Percentiles rank a stretch among this genome's conserved stretches.
These are phyloP conservation scores for Procambarus virginalis DNA, from an alignment of 1,140 invertebrate genomes.

Conservation along the genomic window DNA sequence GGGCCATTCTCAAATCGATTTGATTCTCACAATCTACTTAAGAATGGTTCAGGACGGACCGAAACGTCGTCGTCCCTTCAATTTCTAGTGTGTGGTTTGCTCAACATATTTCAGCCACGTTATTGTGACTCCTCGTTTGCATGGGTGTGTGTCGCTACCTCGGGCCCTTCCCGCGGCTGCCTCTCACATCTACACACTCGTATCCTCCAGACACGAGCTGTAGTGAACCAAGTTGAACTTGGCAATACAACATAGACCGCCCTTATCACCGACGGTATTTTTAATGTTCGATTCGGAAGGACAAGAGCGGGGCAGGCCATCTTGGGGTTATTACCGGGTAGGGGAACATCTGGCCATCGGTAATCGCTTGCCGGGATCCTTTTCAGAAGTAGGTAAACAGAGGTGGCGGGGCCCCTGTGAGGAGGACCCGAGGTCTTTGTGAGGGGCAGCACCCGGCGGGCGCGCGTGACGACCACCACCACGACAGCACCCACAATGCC, in stretches of 20 bases:
- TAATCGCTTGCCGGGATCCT: not conserved
- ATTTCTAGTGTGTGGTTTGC: too few relatives aligned
- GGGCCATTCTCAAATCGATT: too few relatives aligned
- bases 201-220: not conserved
- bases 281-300: not conserved
- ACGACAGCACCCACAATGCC: not conserved
- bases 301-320: not conserved
- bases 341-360: conserved; percentile 21
- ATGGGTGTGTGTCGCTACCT: too few relatives aligned
- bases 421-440: conserved; percentile 11
- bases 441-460: not conserved
- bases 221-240: not conserved
- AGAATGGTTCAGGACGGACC: too few relatives aligned
- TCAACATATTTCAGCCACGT: too few relatives aligned
- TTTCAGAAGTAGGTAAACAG: conserved; percentile 40
- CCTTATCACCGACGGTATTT: not conserved
- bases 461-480: conserved; percentile 7
- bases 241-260: not conserved
- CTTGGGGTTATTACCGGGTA: not conserved
- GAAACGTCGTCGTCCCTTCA: too few relatives aligned
- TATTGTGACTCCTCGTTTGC: too few relatives aligned
- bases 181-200: not conserved
- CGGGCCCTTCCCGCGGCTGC: too few relatives aligned
- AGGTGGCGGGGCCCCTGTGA: conserved; percentile 16
- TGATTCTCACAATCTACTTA: too few relatives aligned